phyloP scores from a whole-genome alignment of 2,113 vertebrate species.

The Microcebus griseorufus region DNA sequence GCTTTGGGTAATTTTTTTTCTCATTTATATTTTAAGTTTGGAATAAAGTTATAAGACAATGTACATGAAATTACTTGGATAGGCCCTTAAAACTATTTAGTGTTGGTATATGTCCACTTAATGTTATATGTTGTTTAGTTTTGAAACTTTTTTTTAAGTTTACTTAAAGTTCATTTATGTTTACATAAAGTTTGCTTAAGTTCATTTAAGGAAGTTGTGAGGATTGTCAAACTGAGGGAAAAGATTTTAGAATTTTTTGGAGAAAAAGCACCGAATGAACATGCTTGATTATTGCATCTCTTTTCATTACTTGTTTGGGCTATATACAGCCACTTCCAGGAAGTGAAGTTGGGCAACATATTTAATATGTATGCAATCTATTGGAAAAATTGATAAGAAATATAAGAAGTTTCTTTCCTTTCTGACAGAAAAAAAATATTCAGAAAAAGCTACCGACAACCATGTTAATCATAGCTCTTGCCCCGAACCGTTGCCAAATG shows the following conservation, averaged over 20 bases:
- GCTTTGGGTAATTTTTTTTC: neutral
- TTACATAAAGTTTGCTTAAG: neutral
- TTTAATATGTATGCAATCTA: neutral
- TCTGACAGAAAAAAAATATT: conserved; percentile 81
- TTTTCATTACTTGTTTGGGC: neutral
- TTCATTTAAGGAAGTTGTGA: neutral
- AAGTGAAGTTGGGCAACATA: neutral
- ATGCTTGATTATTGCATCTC: neutral
- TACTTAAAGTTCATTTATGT: neutral
- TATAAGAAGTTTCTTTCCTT: conserved; percentile 3
- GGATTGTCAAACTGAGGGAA: neutral
- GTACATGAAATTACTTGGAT: neutral
- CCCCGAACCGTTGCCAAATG: conserved; percentile 66
- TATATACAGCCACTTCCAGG: neutral
- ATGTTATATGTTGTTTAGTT: neutral
- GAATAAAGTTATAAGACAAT: neutral
- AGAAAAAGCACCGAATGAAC: neutral
- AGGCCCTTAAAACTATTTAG: neutral
- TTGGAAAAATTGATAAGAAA: neutral
- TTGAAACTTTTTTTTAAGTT: neutral
- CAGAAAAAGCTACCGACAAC: conserved; percentile 42
- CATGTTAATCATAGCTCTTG: conserved; percentile 47
- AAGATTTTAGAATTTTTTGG: neutral
- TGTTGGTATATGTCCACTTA: neutral
- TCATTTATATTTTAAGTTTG: neutral